Evolutionary conservation across 2,797 vertebrate species (phyloP), one percentile per base, ranked within the genome.

Genomic region (Macropodus opercularis): DNA sequence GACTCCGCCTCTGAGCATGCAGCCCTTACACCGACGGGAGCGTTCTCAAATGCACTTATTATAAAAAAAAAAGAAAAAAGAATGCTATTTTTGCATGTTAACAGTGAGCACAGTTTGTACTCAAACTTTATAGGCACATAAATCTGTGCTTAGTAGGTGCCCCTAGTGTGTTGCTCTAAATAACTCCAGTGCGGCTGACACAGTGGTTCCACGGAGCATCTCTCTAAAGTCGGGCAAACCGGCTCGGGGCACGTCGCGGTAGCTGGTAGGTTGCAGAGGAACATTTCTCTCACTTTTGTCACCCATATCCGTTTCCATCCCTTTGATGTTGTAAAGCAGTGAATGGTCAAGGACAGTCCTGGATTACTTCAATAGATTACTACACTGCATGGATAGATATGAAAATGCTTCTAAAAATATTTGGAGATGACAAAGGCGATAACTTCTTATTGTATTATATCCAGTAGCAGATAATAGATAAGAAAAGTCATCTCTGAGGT

Each of bases 311-410:
- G 60, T 76, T 81, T 85, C 58, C 53, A 57, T 63, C 63, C 77
- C 87, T 91, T 91, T 91, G 87, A 90, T 88, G 86, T 88, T 73
- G 65, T 64, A 86, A 86, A 85, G 63, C 72, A 63, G 69, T 80
- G 64, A 77, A 77, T 38, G 70, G 76, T 80, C 79, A 80, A 81
- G 79, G 83, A 72, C 70, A 72, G 73, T 71, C 70, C 61, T 72
- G 79, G 80, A 79, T 85, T 79, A 80, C 63, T 47, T 69, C 83
- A 77, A 85, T 83, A 77, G 86, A 86, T 88, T 87, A 77, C 71
- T 72, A 75, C 73, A 86, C 56, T 69, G 80, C 53, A 75, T 44
- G 58, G 61, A 67, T 40, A 38, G 40, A 72, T 68, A 58, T 46
- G 32, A 50, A 51, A 59, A 77, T 74, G 61, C 51, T 31, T 63